Evolutionary conservation across 2,797 vertebrate genomes (phyloP).

Genomic region (Ceyx erithaca): DNA sequence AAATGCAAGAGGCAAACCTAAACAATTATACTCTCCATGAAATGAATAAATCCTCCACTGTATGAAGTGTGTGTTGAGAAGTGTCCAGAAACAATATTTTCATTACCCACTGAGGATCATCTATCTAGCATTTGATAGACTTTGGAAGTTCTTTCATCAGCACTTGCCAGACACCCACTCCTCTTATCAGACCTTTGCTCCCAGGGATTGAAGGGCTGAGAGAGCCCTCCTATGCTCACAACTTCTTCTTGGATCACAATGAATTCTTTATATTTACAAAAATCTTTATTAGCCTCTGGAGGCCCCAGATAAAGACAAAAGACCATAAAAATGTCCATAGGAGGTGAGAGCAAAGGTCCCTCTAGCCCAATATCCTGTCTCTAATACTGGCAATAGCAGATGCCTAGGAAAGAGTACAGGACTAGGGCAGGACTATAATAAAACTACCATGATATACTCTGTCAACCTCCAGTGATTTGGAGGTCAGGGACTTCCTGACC

Average conservation of each 20-base stretch:
- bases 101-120: slow-evolving; percentile 1
- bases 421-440: background rate
- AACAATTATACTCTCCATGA: background rate
- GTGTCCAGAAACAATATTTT: slow-evolving; percentile 24
- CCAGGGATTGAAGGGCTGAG: background rate
- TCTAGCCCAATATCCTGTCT: background rate
- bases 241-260: slow-evolving; percentile 29
- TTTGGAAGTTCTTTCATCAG: slow-evolving; percentile 28
- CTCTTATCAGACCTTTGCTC: slow-evolving; percentile 50
- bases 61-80: background rate
- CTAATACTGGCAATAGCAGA: slow-evolving; percentile 16
- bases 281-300: slow-evolving; percentile 47
- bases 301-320: slow-evolving; percentile 56
- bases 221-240: background rate
- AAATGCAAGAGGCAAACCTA: background rate
- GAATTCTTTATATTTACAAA: slow-evolving; percentile 28
- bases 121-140: slow-evolving; percentile 11
- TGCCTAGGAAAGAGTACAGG: slow-evolving; percentile 19
- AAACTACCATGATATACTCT: slow-evolving; percentile 7
- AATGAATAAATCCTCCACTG: background rate
- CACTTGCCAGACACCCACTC: slow-evolving; percentile 39
- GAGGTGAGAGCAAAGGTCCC: slow-evolving; percentile 47
- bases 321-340: slow-evolving; percentile 9
- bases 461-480: slow-evolving; percentile 22
- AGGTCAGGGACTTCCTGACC: slow-evolving; percentile 58